phyloP scores from a whole-genome alignment of 2,888 invertebrate species.

The Nyleta sp. region DNA sequence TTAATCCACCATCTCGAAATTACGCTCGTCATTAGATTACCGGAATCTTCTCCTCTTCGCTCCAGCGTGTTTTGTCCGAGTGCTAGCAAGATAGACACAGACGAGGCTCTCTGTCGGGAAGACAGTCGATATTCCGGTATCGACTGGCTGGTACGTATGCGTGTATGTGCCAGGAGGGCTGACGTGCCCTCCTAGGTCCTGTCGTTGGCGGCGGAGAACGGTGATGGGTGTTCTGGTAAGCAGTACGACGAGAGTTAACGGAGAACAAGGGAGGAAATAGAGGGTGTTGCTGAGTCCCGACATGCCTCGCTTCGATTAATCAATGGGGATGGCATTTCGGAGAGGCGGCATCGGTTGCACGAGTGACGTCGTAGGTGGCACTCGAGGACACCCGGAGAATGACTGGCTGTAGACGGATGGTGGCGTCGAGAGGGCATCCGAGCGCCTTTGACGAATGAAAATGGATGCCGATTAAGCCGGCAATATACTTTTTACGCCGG shows the following conservation, averaged over 20 bases:
- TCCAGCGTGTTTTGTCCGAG: too few relatives aligned
- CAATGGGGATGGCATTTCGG: constrained; percentile 77
- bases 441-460: constrained; percentile 74
- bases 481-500: constrained; percentile 9
- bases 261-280: constrained; percentile 76
- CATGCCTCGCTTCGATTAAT: constrained; percentile 80
- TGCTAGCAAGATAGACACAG: too few relatives aligned
- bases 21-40: too few relatives aligned
- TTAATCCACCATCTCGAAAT: too few relatives aligned
- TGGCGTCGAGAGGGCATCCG: constrained; percentile 33
- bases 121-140: constrained; percentile 74
- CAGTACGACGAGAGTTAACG: constrained; percentile 68
- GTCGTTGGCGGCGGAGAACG: constrained; percentile 54
- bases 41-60: too few relatives aligned
- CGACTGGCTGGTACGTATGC: constrained; percentile 66
- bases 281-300: constrained; percentile 79
- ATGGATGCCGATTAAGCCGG: constrained; percentile 11
- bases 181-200: constrained; percentile 56
- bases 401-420: constrained; percentile 71
- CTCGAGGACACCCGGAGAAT: constrained; percentile 70
- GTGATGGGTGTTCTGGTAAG: constrained; percentile 65
- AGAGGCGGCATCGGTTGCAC: constrained; percentile 69
- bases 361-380: constrained; percentile 71
- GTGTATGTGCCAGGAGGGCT: constrained; percentile 50
- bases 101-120: constrained; percentile 45